phyloP scores from a whole-genome alignment of 2,797 vertebrate species.

The Hippopotamyrus pictus region DNA sequence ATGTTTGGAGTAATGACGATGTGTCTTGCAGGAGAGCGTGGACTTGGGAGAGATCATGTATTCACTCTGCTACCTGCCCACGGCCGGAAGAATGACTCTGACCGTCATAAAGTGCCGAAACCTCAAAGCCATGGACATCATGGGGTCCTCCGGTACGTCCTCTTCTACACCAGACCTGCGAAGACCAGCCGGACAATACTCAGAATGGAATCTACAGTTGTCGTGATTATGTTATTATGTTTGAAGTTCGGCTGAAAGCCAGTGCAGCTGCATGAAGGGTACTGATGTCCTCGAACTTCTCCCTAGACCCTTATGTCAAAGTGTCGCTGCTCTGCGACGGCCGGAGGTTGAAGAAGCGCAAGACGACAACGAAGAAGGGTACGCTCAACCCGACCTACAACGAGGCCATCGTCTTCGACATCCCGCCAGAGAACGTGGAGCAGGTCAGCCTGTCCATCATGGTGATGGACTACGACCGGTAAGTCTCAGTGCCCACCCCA shows the following conservation, averaged over 20 bases:
- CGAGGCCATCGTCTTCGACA: slow-evolving; percentile 97
- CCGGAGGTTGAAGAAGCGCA: slow-evolving; percentile 86
- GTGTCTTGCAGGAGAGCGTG: slow-evolving; percentile 78
- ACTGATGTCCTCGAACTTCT: background rate
- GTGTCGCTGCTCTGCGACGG: slow-evolving; percentile 93
- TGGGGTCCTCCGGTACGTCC: slow-evolving; percentile 82
- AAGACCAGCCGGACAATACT: background rate
- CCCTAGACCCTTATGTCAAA: slow-evolving; percentile 90
- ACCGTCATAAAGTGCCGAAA: slow-evolving; percentile 98
- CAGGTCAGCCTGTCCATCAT: slow-evolving; percentile 94
- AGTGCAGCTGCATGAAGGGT: background rate
- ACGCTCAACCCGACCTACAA: slow-evolving; percentile 92
- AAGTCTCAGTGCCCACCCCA: slow-evolving; percentile 31
- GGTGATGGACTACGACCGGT: slow-evolving; percentile 98
- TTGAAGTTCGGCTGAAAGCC: background rate
- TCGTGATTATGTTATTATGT: background rate
- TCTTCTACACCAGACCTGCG: background rate
- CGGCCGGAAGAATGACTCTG: slow-evolving; percentile 92
- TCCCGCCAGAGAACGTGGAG: slow-evolving; percentile 95
- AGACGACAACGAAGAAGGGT: slow-evolving; percentile 93
- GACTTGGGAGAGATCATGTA: slow-evolving; percentile 99
- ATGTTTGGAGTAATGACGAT: background rate
- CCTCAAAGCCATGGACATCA: slow-evolving; percentile 99
- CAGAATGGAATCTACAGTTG: background rate
- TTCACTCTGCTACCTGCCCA: slow-evolving; percentile 95